Evolutionary conservation across 2,797 vertebrate species (phyloP).

Genomic region (Enteromius unitaeniatus): DNA sequence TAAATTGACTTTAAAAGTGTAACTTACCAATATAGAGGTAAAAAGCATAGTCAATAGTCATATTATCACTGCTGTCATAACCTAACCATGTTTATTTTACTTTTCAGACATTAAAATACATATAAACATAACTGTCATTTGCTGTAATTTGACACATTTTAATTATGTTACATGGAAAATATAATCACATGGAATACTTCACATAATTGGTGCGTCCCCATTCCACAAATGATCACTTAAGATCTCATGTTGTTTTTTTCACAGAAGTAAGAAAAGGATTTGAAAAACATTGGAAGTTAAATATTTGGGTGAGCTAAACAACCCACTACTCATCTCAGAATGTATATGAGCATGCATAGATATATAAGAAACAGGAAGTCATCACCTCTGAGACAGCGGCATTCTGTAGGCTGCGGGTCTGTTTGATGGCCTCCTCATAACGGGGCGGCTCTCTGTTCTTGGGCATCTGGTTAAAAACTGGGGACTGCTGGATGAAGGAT

Average conservation of each 20-base stretch:
- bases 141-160: neutral
- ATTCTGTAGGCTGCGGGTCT: slow-evolving; percentile 84
- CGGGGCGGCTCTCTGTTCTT: slow-evolving; percentile 92
- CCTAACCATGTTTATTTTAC: neutral
- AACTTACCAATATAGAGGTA: neutral
- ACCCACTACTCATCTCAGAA: neutral
- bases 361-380: neutral
- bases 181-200: neutral
- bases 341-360: slow-evolving; percentile 7
- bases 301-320: neutral
- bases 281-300: neutral
- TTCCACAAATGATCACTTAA: no score
- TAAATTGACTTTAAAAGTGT: neutral
- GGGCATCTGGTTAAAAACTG: slow-evolving; percentile 76
- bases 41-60: neutral
- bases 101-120: neutral
- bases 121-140: neutral
- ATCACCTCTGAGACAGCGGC: slow-evolving; percentile 73
- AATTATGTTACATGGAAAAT: neutral
- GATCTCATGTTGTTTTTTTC: neutral
- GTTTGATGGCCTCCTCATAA: slow-evolving; percentile 96
- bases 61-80: neutral
- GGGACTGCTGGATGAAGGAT: slow-evolving; percentile 79
- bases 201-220: neutral
- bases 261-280: neutral